A percentile compares a stretch with the other conserved stretches of the same genome.
Evolutionary conservation across 2,113 vertebrate species (phyloP).

Genomic region (Paedocypris sp.): DNA sequence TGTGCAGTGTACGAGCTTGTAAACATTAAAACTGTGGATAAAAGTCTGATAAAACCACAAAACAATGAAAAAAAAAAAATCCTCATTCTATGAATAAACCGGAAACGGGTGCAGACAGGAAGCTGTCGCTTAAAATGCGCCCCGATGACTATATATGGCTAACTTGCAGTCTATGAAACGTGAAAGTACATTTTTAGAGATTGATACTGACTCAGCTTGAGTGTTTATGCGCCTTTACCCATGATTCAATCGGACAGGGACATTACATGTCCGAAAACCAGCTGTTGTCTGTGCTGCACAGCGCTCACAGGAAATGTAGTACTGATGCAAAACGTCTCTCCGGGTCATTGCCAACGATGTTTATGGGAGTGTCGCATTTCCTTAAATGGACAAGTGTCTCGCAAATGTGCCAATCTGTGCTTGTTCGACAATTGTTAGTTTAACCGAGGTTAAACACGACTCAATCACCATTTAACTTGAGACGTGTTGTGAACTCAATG

Average conservation of each 20-base stretch:
- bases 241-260: constrained; percentile 25
- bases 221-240: constrained; percentile 9
- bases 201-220: not conserved
- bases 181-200: not conserved
- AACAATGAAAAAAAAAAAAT: constrained; percentile 4
- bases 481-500: too few species aligned
- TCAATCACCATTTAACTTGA: too few species aligned
- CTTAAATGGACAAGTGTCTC: constrained; percentile 33
- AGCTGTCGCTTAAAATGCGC: constrained; percentile 8
- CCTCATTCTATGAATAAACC: constrained; percentile 1
- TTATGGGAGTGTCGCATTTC: constrained; percentile 30
- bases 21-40: too few species aligned
- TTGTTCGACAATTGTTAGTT: not conserved
- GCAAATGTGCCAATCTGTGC: not conserved
- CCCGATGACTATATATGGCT: not conserved
- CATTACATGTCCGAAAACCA: constrained; percentile 27
- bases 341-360: constrained; percentile 20
- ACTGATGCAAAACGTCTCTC: constrained; percentile 21
- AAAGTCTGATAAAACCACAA: constrained; percentile 13
- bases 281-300: constrained; percentile 16
- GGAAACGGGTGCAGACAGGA: constrained; percentile 18
- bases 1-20: too few species aligned
- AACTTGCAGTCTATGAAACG: too few species aligned
- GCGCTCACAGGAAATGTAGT: constrained; percentile 11
- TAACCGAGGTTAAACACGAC: not conserved